phyloP scores from a whole-genome alignment of 2,888 invertebrate genomes.

The Brassicogethes aeneus region DNA sequence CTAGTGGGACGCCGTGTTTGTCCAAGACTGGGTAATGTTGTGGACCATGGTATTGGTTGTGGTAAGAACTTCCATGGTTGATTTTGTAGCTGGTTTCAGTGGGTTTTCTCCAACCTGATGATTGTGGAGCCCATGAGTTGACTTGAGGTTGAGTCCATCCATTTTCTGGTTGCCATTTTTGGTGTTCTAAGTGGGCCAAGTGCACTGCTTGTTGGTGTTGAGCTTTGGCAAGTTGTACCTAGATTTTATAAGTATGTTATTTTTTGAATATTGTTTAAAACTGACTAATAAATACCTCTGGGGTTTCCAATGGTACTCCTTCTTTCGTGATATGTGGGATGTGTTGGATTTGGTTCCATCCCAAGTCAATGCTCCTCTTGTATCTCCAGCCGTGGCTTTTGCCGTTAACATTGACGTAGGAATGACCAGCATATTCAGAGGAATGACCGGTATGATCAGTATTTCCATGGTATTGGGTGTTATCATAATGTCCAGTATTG shows the following conservation, averaged over 20 bases:
- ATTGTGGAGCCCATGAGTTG: background rate
- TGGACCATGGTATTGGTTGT: constrained; percentile 6
- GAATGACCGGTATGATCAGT: constrained; percentile 1
- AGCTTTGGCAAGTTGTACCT: no score
- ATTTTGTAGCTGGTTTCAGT: constrained; percentile 6
- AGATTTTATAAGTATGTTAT: no score
- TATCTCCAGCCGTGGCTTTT: constrained; percentile 1
- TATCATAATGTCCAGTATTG: no score
- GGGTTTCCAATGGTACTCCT: no score
- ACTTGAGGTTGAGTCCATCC: background rate
- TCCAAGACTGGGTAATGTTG: constrained; percentile 15
- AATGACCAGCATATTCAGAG: background rate
- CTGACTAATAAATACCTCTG: no score
- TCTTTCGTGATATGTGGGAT: no score
- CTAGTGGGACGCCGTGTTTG: constrained; percentile 15
- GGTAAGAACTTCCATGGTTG: background rate
- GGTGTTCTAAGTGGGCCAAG: no score
- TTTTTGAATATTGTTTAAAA: no score
- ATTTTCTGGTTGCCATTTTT: no score
- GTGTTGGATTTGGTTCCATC: no score
- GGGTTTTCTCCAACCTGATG: background rate
- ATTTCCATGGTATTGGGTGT: constrained; percentile 7
- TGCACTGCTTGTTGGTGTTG: no score
- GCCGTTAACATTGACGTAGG: constrained; percentile 1
- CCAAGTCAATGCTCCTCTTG: no score